Evolutionary conservation across 1,140 invertebrate species (phyloP), one percentile per base, ranked within the genome.

Genomic region (Meteorus sp.): DNA sequence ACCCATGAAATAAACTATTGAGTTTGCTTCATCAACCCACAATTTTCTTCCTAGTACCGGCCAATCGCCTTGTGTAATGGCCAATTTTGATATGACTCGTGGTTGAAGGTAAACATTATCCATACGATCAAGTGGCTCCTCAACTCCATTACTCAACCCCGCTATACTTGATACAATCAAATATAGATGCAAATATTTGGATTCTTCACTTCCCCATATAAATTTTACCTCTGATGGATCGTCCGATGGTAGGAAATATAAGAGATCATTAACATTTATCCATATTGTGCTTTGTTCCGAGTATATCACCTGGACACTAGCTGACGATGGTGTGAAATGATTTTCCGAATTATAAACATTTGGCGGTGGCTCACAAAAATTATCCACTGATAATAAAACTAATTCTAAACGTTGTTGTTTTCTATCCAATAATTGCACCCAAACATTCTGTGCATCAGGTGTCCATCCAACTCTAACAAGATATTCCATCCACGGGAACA

Each of bases 401-500:
- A 93, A 69, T 62, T 94, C 90, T 23, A 95, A 79, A 17, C 87
- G 81, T 73, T 92, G 88, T 73, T 99, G 96, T 61, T 86, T 84
- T 8, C 96, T 79, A 71, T 97, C 89, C 60, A 98, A 74, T 1
- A 96, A 71, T 72, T 97, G 90, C 2, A 90, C 86, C 92, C 94
- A 97, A 29, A 98, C 86, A 71, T 93, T 96, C 74, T 89, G 84
- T 29, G 89, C 89, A 76, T 94, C 89, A 1, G 92, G 90, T 0
- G 91, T 93, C 95, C 95, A 99, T 0, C 95, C 95, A 27, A 91
- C 91, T 65, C 95, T 83, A 0, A 96, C 91, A 61, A 98, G 83
- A 76, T 98, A 98, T 71, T 99, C 96, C 79, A 90, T 88, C 89
- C 92, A 94, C 0, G 93, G 89, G 74, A 95, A 97, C 53, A 92